phyloP scores from a whole-genome alignment of 2,888 invertebrate species.

The Agonopterix arenella region DNA sequence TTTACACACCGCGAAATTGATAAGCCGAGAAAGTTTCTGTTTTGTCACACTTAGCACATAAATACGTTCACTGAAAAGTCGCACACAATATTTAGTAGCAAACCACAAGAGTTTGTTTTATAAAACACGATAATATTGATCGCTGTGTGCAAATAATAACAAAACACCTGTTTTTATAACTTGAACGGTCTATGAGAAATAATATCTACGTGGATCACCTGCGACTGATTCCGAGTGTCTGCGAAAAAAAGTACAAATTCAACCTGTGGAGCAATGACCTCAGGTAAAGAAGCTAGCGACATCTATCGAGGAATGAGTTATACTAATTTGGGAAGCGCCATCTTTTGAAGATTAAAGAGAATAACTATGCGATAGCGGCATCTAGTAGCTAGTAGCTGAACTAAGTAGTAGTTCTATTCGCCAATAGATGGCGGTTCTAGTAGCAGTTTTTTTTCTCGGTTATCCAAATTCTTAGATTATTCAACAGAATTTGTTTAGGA shows the following conservation, averaged over 20 bases:
- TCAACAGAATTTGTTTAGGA: no score
- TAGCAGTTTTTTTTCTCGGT: no score
- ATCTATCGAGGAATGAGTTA: background rate
- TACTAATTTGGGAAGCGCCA: no score
- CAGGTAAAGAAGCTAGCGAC: background rate
- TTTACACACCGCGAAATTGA: constrained; percentile 50
- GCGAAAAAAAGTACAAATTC: background rate
- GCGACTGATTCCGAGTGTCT: constrained; percentile 1
- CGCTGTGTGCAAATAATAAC: constrained; percentile 3
- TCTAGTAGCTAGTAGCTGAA: no score
- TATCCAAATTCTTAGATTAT: no score
- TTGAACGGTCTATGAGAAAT: background rate
- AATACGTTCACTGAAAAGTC: constrained; percentile 3
- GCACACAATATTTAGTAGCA: background rate
- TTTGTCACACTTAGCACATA: constrained; percentile 50
- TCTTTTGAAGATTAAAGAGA: no score
- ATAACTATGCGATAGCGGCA: no score
- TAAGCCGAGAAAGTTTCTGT: constrained; percentile 56
- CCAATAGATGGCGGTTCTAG: no score
- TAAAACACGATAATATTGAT: no score
- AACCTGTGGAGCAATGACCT: background rate
- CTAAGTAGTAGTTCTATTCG: no score
- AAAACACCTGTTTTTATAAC: constrained; percentile 7
- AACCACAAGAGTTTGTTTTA: background rate
- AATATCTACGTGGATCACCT: constrained; percentile 13